phyloP scores from a whole-genome alignment of 2,113 vertebrate species.

The Chunga burmeisteri region DNA sequence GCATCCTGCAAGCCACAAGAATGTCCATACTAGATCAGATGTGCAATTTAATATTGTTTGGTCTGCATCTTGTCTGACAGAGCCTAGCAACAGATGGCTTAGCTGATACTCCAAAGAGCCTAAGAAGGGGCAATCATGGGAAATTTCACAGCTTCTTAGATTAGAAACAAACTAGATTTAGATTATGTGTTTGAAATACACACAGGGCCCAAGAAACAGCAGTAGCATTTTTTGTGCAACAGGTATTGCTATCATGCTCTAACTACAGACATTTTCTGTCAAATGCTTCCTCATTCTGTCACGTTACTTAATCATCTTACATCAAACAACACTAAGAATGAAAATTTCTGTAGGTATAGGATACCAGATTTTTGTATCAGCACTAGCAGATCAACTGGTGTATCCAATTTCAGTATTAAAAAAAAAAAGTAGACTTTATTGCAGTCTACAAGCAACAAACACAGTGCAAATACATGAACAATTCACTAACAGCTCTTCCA shows the following conservation, averaged over 20 bases:
- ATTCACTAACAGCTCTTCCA: neutral
- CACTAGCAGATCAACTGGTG: neutral
- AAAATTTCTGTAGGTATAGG: neutral
- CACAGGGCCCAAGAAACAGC: neutral
- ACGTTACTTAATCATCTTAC: neutral
- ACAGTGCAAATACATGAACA: neutral
- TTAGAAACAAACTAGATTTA: constrained; percentile 14
- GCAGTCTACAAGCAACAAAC: neutral
- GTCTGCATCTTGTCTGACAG: neutral
- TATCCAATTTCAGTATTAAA: neutral
- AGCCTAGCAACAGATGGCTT: neutral
- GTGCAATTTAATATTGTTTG: neutral
- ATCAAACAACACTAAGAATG: neutral
- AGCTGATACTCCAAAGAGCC: neutral
- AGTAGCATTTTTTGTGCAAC: neutral
- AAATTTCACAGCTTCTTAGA: constrained; percentile 15
- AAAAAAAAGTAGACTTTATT: neutral
- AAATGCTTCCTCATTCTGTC: neutral
- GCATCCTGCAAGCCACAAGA: neutral
- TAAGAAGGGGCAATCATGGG: neutral
- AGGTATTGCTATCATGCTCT: neutral
- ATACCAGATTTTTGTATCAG: neutral
- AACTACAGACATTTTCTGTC: neutral
- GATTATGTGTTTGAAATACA: neutral
- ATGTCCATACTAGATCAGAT: neutral